These are phyloP conservation scores for Paragorgia papillata DNA, from an alignment of 92 coral and sea anemone species.

Conservation along the genomic window DNA sequence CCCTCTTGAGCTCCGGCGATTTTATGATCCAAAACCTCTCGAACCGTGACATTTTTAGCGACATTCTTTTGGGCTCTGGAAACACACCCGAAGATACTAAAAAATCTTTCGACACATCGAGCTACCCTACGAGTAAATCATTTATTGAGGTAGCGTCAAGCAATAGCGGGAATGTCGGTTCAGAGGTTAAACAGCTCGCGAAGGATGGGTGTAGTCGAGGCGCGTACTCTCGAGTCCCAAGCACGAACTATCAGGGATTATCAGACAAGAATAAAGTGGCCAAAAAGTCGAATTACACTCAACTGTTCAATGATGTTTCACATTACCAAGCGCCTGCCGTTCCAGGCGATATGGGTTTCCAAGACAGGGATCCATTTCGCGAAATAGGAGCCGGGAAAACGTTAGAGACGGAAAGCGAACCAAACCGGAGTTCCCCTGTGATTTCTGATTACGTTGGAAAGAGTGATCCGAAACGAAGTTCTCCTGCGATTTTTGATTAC, in stretches of 20 bases:
- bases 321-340: too few species aligned
- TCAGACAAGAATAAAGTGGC: background rate
- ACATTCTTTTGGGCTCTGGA: background rate
- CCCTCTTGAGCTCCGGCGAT: background rate
- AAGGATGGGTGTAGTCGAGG: background rate
- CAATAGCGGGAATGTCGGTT: background rate
- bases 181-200: background rate
- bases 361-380: slow-evolving; percentile 51
- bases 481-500: background rate
- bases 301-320: background rate
- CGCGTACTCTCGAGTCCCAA: background rate
- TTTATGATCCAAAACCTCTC: background rate
- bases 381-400: slow-evolving; percentile 6
- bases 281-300: background rate
- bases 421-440: background rate
- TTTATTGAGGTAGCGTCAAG: slow-evolving; percentile 4
- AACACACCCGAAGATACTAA: background rate
- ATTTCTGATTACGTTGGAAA: background rate
- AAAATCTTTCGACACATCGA: background rate
- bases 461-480: background rate
- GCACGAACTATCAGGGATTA: background rate
- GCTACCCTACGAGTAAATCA: background rate
- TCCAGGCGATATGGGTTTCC: background rate
- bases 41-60: slow-evolving; percentile 1
- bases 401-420: background rate